Base-by-base conservation (phyloP, 2,888 invertebrate genomes). In the Cataglyphis altisquamis region DNA sequence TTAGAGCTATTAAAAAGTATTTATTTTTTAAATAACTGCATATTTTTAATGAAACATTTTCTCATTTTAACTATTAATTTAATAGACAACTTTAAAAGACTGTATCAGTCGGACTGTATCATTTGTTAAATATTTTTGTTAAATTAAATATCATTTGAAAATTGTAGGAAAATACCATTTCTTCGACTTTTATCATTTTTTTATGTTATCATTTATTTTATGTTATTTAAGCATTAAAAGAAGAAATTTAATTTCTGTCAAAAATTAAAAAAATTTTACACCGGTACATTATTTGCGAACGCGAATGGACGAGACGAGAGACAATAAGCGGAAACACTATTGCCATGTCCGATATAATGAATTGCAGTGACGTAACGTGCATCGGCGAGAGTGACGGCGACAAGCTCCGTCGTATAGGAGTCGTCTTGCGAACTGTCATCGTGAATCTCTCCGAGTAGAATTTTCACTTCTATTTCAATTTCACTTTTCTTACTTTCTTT, bases 301-400 rank as follows among this genome's bases (percentile, higher is more conserved):
- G 67, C 73, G 45, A 81, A 67, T 64, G 82, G n/a, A 57, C 48
- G 48, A 60, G 72, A 60, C 32, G 21, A 52, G 66, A 45, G 77
- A 83, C 84, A 73, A 84, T 83, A 84, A 84, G 66, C 84, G 84
- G 67, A 83, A 84, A 67, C 84, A 73, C 82, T 48, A 74, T 68
- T 75, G 55, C 68, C 57, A 45, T 45, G 41, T 82, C 48, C 62
- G 48, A 41, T 36, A 70, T 84, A 83, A 84, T 74, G 77, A 84
- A 83, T 84, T 77, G 60, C 84, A 78, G 75, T 77, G 75, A 82
- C 70, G 75, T 21, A 63, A 84, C 70, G 70, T 21, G 57, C 70
- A 63, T 63, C 81, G 81, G 72, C 60, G 64, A 68, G 77, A n/a
- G 55, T 55, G 36, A 70, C 62, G 60, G 75, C 67, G 52, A 70